Percentiles rank a stretch among this genome's conserved stretches.
phyloP scores from a whole-genome alignment of 2,888 invertebrate species.

The Ornithoptera priamus region DNA sequence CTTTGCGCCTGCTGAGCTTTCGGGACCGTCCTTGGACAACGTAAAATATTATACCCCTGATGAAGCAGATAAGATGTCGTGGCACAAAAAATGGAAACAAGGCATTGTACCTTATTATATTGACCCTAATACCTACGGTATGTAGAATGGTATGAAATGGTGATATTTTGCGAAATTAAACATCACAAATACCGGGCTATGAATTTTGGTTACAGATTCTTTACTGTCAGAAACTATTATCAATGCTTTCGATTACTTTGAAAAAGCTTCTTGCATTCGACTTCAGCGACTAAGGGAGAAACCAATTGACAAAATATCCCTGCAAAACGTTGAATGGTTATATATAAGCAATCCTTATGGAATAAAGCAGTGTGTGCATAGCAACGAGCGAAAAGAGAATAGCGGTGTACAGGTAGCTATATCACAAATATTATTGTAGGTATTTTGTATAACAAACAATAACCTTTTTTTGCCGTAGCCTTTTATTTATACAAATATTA shows the following conservation, averaged over 20 bases:
- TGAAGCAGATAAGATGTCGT: slow-evolving; percentile 30
- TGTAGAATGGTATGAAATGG: slow-evolving; percentile 23
- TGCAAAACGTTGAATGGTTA: slow-evolving; percentile 60
- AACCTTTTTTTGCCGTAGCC: not conserved
- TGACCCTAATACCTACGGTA: slow-evolving; percentile 65
- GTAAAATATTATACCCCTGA: not conserved
- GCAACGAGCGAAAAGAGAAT: slow-evolving; percentile 57
- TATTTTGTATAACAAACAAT: not conserved
- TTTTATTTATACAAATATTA: not conserved
- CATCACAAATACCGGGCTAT: not conserved
- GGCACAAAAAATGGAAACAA: slow-evolving; percentile 55
- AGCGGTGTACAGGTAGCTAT: slow-evolving; percentile 61
- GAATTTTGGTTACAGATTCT: slow-evolving; percentile 43
- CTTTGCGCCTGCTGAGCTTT: slow-evolving; percentile 50
- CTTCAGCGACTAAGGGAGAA: slow-evolving; percentile 61
- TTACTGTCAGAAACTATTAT: slow-evolving; percentile 53
- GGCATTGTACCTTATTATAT: slow-evolving; percentile 68
- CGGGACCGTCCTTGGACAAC: slow-evolving; percentile 34
- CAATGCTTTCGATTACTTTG: slow-evolving; percentile 65
- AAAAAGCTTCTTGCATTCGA: slow-evolving; percentile 64
- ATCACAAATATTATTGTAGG: not conserved
- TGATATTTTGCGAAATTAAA: not conserved
- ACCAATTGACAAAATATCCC: slow-evolving; percentile 56
- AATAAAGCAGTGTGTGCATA: slow-evolving; percentile 68
- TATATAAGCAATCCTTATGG: slow-evolving; percentile 69